phyloP scores from a whole-genome alignment of 2,113 vertebrate genomes.

The Solea solea region DNA sequence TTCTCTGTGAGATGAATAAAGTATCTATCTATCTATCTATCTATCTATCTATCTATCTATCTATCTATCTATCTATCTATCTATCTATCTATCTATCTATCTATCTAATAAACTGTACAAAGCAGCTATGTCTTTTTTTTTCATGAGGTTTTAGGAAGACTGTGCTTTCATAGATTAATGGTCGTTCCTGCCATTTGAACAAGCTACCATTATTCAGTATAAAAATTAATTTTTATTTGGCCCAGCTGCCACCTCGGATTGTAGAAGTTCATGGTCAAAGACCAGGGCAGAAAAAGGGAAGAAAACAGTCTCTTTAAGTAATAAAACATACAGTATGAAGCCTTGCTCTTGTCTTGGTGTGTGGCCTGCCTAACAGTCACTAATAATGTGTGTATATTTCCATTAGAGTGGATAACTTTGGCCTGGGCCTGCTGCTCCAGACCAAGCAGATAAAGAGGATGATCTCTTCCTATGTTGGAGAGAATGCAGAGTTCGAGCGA shows the following conservation, averaged over 20 bases:
- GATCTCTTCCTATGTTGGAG: constrained; percentile 97
- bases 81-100: too few species aligned
- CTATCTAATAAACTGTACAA: too few species aligned
- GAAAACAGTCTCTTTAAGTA: too few species aligned
- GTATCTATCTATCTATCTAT: too few species aligned
- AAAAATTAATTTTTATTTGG: too few species aligned
- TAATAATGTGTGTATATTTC: constrained; percentile 16
- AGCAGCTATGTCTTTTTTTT: too few species aligned
- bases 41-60: too few species aligned
- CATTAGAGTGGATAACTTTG: constrained; percentile 93
- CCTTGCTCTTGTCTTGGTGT: not conserved
- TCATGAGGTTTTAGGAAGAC: constrained; percentile 1
- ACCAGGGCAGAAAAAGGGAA: too few species aligned
- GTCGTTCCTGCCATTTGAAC: not conserved
- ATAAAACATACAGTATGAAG: not conserved
- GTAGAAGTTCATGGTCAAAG: not conserved
- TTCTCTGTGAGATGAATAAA: too few species aligned
- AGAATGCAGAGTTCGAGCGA: constrained; percentile 96
- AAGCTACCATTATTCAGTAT: too few species aligned
- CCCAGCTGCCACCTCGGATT: not conserved
- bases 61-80: too few species aligned
- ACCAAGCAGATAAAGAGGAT: constrained; percentile 97
- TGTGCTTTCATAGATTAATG: constrained; percentile 24
- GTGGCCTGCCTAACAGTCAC: too few species aligned
- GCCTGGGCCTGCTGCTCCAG: constrained; percentile 91